Base-by-base conservation (phyloP, 2,113 vertebrate genomes). In the Tyrannus savana region DNA sequence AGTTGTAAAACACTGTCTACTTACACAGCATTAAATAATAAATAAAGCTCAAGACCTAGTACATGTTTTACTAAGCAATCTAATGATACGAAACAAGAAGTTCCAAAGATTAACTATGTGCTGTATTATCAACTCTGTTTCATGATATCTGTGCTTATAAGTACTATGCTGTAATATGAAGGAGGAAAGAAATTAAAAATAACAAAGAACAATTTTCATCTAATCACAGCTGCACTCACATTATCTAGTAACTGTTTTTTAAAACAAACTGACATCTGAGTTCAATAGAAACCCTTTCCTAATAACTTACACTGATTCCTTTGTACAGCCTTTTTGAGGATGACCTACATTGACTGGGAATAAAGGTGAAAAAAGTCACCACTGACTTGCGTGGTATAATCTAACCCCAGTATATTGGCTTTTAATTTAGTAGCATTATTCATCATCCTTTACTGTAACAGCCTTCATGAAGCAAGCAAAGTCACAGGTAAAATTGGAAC, bases 361-460 rank as follows among this genome's bases (percentile, higher is more conserved):
- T 86, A 96, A 94, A 95, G 80, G 60, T 84, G 72, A 90, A 92
- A 92, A 72, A 91, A 89, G 76, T 60, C 85, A 94, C 25, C 66
- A 47, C 37, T 64, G 53, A 62, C 35, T 39, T 85, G 78, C 41
- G 50, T 27, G 21, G 31, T 46, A 35, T 4, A 58, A 49, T 50
- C 69, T 92, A 79, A 77, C 64, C 56, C 76, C 56, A 75, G 21
- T 25, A 81, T 28, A 81, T 23, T 30, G 31, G n/a, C 35, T 89
- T 58, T 81, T 82, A 80, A 93, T 84, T 92, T 56, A 71, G 92
- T 1, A 67, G 58, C 49, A 53, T 89, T 90, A 87, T 94, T 90
- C 73, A 35, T 67, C 72, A 80, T 19, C 60, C 58, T 75, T 90
- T 72, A 66, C 49, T 88, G 67, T 63, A 94, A 88, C 7, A 86